Evolutionary conservation across 2,113 vertebrate genomes (phyloP), one percentile per base, ranked within the genome.

Genomic region (Triplophysa tibetana): DNA sequence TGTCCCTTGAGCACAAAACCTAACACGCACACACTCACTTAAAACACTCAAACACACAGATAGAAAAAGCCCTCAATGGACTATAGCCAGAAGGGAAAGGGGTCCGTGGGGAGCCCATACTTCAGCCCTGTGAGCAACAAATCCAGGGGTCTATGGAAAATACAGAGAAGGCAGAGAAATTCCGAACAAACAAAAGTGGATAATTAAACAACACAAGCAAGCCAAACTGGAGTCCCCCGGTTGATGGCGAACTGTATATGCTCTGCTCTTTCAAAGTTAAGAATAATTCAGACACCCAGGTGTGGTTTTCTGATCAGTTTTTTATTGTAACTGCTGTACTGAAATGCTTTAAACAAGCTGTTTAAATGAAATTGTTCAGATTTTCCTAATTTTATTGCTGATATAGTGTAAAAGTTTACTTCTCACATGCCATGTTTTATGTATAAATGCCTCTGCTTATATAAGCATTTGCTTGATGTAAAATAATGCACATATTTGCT

Each of bases 61-160:
- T 52, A 33, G 50, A 78, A n/a, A 66, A 56, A 78, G 54, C 56
- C 66, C 68, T 52, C 45, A 68, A 63, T 79, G 77, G 79, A 75
- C 58, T 76, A 67, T 29, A 0, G 29, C 48, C 43, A 75, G 56
- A 9, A 68, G 63, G 63, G 63, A 68, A 26, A 67, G 68, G 12
- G 24, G 17, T 52, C 56, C 29, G n/a, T 67, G 60, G 26, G 52
- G 52, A 74, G 7, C 23, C 38, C 10, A 29, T 45, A 50, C 64
- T 38, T 64, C 11, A 26, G n/a, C 9, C 21, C 48, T 16, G 41
- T 75, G 12, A 80, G 52, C 50, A 16, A 66, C 54, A 23, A 66
- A 60, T 58, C 33, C 50, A 26, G 38, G 17, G 12, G 45, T 21
- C 58, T 14, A 10, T 33, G 50, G 58, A 19, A 66, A 48, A 48